Evolutionary conservation across 2,797 vertebrate species (phyloP).

Genomic region (Eulemur mongoz): DNA sequence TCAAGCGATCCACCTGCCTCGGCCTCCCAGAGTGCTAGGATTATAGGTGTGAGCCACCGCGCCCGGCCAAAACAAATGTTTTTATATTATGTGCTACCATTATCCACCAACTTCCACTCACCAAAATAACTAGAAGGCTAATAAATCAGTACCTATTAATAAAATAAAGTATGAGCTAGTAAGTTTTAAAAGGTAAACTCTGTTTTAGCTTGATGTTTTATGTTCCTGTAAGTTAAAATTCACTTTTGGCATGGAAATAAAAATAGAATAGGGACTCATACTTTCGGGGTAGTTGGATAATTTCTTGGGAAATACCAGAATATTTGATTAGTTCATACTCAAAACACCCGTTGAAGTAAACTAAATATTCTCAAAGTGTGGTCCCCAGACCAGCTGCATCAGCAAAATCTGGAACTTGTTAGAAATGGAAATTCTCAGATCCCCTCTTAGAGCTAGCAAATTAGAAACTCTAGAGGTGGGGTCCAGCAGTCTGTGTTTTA

Average conservation of each 20-base stretch:
- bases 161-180: conserved; percentile 5
- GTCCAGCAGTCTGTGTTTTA: not conserved
- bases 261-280: conserved; percentile 32
- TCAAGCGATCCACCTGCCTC: no score
- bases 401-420: not conserved
- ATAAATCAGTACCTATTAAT: not conserved
- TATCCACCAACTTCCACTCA: not conserved
- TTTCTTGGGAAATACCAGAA: not conserved
- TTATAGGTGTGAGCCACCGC: no score
- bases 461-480: not conserved
- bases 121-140: conserved; percentile 36
- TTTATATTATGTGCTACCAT: not conserved
- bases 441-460: not conserved
- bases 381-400: not conserved
- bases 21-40: no score
- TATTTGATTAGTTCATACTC: conserved; percentile 37
- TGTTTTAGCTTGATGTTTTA: conserved; percentile 28
- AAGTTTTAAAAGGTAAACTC: conserved; percentile 27
- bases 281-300: not conserved
- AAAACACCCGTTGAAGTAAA: conserved; percentile 23
- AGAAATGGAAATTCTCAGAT: conserved; percentile 39
- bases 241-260: conserved; percentile 24
- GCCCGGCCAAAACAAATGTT: not conserved
- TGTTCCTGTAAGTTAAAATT: conserved; percentile 47
- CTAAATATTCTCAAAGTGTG: not conserved